Evolutionary conservation across 2,888 invertebrate species (phyloP), one percentile per base, ranked within the genome.

Genomic region (Lasioglossum marginatum): DNA sequence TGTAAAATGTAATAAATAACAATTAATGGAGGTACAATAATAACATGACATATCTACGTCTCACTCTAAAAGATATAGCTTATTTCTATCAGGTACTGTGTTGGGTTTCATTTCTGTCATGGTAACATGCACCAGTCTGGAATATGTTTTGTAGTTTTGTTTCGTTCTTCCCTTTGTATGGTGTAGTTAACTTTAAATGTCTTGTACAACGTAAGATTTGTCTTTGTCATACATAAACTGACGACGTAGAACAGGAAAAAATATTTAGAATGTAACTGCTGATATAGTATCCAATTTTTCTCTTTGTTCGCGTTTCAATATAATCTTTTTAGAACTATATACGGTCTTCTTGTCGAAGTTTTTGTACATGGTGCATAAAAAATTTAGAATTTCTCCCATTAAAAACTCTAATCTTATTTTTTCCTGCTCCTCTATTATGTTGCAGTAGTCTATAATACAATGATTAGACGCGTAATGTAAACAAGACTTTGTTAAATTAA

Each of bases 1-100:
- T 94, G 93, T 93, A 93, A 90, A 91, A 94, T 94, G 93, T 93
- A 94, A 95, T 95, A 94, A 94, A 95, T 94, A 94, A 95, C 94
- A 94, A 93, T 92, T 92, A 93, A 92, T 93, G 93, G 92, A 94
- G 93, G 93, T 95, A 94, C 92, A 93, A 91, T 93, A 93, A 93
- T 93, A 95, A 94, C 94, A 94, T 93, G 94, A 95, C 94, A 94
- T 94, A 92, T 91, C 92, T 93, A 94, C 92, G 92, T 94, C 93
- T 93, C 94, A 93, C 92, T 94, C 93, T 94, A 94, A 94, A 94
- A 92, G 93, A 94, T 94, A 94, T 92, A 94, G 94, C 95, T 95
- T 95, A 95, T 93, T 68, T 94, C 95, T 95, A 95, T 95, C 95
- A 95, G 95, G 95, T 95, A 95, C 95, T 94, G 94, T 90, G 92